Evolutionary conservation across 2,797 vertebrate species (phyloP), one percentile per base, ranked within the genome.

Genomic region (Hyperoplus lanceolatus): DNA sequence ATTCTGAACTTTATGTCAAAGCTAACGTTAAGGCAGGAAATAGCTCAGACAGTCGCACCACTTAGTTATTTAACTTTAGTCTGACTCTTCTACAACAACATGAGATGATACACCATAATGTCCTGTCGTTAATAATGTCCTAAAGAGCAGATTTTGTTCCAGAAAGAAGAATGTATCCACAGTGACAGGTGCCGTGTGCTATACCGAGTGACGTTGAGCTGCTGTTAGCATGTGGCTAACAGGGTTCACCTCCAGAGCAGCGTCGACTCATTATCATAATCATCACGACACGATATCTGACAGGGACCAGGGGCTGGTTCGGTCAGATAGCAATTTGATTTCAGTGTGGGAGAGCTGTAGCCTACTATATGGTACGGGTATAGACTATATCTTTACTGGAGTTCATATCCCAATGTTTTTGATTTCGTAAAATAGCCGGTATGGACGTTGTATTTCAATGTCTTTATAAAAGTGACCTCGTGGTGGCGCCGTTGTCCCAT

Each of bases 151-250:
- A n/a, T 11, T 8, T 4, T 12, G 1, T 8, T 4, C 9, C 11
- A 5, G 11, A 11, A 3, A 54, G 7, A 68, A 45, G 6, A 3
- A 6, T 1, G 3, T 8, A 63, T 16, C 21, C 6, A 8, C 36
- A 3, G 55, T 12, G 0, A 16, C 10, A 16, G 15, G 10, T 14
- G 51, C 6, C 4, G 3, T 11, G 3, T 2, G 1, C 1, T 12
- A 1, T 43, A 18, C 9, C 29, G 57, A 21, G 13, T 9, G 54
- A 48, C 36, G 67, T 64, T 67, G 61, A 8, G 41, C 29, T 29
- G 11, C 36, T 45, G 72, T 61, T 76, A 75, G 79, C 79, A 41
- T 60, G 41, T 13, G 29, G 42, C 61, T 76, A 65, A 14, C 50
- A 18, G 6, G 38, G 73, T 69, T 73, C 68, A 75, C 61, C 54